Evolutionary conservation across 2,888 invertebrate species (phyloP).

Genomic region (Koerneria pararmatus): DNA sequence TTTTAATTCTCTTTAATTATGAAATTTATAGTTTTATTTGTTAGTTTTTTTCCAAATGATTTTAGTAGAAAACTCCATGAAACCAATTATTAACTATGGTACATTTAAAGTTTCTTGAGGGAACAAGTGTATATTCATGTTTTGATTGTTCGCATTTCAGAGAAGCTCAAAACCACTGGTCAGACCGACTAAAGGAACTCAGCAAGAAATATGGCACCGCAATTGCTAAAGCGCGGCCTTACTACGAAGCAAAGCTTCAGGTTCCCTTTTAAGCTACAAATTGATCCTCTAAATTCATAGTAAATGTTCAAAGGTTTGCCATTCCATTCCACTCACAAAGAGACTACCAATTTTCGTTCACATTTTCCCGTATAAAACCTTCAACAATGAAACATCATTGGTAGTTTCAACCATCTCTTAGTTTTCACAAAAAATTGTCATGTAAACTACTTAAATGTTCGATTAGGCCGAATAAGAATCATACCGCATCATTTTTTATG

Average conservation of each 20-base stretch:
- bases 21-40: background rate
- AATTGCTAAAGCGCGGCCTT: conserved; percentile 57
- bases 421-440: no score
- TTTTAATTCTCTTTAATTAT: background rate
- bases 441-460: no score
- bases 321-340: no score
- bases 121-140: background rate
- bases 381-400: no score
- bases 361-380: no score
- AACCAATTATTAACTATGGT: conserved; percentile 25
- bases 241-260: conserved; percentile 53
- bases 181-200: conserved; percentile 52
- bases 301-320: no score
- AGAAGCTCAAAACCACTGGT: conserved; percentile 50
- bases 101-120: background rate
- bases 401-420: no score
- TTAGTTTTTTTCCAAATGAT: background rate
- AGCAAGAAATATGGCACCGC: conserved; percentile 54
- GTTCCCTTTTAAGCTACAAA: no score
- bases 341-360: no score
- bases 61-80: conserved; percentile 12
- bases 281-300: no score
- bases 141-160: conserved; percentile 36
- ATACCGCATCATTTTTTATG: no score
- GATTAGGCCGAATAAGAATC: no score